Conservation (phyloP, 2,113 vertebrate species). For the Salvelinus sp. region DNA sequence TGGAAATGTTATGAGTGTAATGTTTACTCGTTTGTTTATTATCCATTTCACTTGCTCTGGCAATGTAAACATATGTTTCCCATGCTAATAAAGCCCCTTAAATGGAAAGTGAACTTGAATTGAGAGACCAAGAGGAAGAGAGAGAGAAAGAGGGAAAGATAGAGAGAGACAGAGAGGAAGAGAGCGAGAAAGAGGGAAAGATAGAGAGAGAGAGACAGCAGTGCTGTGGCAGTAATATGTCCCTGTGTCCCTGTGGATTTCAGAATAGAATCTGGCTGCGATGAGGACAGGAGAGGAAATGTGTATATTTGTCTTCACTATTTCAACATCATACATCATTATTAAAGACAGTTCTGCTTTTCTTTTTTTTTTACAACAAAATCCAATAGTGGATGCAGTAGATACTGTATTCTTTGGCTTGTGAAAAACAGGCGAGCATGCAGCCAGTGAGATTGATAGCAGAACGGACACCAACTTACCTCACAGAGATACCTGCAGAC, state of each 20-base stretch:
- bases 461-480: background rate
- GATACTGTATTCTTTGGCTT: no score
- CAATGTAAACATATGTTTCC: no score
- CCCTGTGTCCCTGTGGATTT: background rate
- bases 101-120: background rate
- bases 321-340: no score
- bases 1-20: no score
- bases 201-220: background rate
- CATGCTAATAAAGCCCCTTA: no score
- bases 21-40: no score
- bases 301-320: background rate
- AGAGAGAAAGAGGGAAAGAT: no score
- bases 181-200: background rate
- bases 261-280: background rate
- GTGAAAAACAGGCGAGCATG: no score
- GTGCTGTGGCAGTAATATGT: background rate
- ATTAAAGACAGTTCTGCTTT: background rate
- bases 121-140: no score
- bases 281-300: slow-evolving; percentile 1
- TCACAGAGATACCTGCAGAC: background rate
- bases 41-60: no score
- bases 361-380: background rate
- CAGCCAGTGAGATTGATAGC: no score
- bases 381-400: background rate
- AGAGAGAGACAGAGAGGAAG: background rate